phyloP scores from a whole-genome alignment of 1,140 invertebrate genomes.

The Vanessa tameamea region DNA sequence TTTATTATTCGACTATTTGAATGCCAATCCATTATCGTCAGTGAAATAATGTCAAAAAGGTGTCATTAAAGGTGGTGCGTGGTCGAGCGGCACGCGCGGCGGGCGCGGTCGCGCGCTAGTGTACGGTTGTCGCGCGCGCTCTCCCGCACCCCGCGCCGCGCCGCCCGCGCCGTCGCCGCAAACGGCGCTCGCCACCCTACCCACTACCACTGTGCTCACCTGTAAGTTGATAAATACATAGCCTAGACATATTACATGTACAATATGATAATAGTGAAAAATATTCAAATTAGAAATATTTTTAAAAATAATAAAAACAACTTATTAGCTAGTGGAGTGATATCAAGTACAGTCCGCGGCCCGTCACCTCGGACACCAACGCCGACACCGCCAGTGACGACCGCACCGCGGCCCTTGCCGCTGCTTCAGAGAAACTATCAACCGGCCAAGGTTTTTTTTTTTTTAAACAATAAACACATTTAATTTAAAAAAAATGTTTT shows the following conservation, averaged over 20 bases:
- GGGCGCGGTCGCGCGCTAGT: constrained; percentile 47
- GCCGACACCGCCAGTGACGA: constrained; percentile 37
- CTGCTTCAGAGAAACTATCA: constrained; percentile 69
- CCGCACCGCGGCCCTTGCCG: constrained; percentile 55
- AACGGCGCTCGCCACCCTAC: constrained; percentile 30
- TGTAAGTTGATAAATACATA: background rate
- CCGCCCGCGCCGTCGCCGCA: constrained; percentile 22
- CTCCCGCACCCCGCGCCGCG: constrained; percentile 28
- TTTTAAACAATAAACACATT: constrained; percentile 1
- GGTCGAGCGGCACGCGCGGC: constrained; percentile 48
- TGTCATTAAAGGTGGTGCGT: constrained; percentile 30
- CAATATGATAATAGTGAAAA: too few species aligned
- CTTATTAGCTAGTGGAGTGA: constrained; percentile 59
- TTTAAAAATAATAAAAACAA: background rate
- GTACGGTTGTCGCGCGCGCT: constrained; percentile 43
- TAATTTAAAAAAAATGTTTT: too few species aligned
- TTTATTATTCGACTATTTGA: too few species aligned
- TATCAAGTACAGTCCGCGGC: constrained; percentile 55
- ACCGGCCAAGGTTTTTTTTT: constrained; percentile 57
- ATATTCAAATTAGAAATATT: background rate
- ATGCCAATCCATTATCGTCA: too few species aligned
- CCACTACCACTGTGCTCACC: constrained; percentile 22
- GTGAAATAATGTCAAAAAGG: background rate
- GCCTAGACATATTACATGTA: too few species aligned
- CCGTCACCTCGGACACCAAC: constrained; percentile 43